Percentiles rank a stretch among this genome's conserved stretches.
These are phyloP conservation scores for Maniola hyperantus DNA, from an alignment of 2,888 invertebrate species.

Conservation along the genomic window DNA sequence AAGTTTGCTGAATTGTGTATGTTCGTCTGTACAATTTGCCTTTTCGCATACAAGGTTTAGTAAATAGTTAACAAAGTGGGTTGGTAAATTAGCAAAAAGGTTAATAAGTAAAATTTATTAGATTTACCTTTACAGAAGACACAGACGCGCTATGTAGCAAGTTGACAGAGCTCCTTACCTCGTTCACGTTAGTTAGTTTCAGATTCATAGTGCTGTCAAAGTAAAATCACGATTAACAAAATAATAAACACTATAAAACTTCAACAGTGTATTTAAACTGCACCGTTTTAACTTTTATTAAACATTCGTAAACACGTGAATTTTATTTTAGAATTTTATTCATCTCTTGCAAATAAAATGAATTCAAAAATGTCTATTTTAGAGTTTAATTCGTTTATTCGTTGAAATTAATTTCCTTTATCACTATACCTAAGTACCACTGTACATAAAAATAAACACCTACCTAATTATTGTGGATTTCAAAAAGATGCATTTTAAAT, in stretches of 20 bases:
- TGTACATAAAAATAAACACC: no score
- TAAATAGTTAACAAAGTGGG: background rate
- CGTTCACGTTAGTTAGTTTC: slow-evolving; percentile 73
- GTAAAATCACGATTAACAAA: slow-evolving; percentile 44
- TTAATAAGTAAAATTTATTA: slow-evolving; percentile 31
- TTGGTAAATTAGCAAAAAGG: slow-evolving; percentile 1
- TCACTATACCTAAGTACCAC: no score
- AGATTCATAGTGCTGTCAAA: slow-evolving; percentile 65
- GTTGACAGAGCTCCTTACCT: slow-evolving; percentile 57
- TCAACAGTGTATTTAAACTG: background rate
- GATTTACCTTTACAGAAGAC: slow-evolving; percentile 65
- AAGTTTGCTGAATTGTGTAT: no score
- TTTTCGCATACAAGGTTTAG: background rate
- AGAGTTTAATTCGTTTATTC: no score
- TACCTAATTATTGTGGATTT: no score
- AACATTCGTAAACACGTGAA: background rate
- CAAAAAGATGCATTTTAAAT: no score
- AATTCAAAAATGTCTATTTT: background rate
- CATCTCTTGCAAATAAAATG: background rate
- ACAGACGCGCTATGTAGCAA: slow-evolving; percentile 55
- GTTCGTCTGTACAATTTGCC: background rate
- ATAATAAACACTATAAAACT: slow-evolving; percentile 8
- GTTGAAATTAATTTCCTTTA: background rate
- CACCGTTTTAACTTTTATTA: background rate
- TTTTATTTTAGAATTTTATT: background rate